Evolutionary conservation across 2,113 vertebrate genomes (phyloP).

Genomic region (Paramormyrops kingsleyae): DNA sequence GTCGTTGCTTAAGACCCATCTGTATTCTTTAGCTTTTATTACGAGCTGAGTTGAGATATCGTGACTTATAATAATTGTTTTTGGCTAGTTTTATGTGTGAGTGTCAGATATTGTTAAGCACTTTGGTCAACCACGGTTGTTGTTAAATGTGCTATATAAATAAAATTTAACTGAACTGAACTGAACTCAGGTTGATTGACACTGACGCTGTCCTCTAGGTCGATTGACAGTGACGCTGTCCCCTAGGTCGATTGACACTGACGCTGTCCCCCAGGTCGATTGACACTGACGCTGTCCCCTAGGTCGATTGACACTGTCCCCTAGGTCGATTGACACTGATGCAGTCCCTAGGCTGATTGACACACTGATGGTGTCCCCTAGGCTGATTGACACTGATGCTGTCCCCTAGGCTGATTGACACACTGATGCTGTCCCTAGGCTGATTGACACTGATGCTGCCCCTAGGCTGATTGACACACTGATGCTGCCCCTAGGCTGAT

Average conservation of each 20-base stretch:
- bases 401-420: not conserved
- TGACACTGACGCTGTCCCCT: not conserved
- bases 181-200: no score
- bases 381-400: not conserved
- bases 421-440: not conserved
- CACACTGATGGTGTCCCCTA: not conserved
- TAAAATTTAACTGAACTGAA: no score
- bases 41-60: no score
- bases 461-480: conserved; percentile 68
- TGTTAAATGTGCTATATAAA: no score
- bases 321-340: no score
- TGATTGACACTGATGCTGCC: not conserved
- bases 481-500: conserved; percentile 49
- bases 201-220: conserved; percentile 44
- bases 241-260: not conserved
- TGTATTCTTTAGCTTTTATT: no score
- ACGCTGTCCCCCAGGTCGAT: not conserved
- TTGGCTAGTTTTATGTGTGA: no score
- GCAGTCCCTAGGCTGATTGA: not conserved
- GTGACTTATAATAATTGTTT: no score
- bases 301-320: conserved; percentile 70
- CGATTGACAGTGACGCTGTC: no score
- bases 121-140: no score
- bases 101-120: no score
- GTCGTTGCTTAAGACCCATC: no score